These are phyloP conservation scores for Oreochromis spilurus DNA, from an alignment of 2,113 vertebrate genomes.

Conservation along the genomic window DNA sequence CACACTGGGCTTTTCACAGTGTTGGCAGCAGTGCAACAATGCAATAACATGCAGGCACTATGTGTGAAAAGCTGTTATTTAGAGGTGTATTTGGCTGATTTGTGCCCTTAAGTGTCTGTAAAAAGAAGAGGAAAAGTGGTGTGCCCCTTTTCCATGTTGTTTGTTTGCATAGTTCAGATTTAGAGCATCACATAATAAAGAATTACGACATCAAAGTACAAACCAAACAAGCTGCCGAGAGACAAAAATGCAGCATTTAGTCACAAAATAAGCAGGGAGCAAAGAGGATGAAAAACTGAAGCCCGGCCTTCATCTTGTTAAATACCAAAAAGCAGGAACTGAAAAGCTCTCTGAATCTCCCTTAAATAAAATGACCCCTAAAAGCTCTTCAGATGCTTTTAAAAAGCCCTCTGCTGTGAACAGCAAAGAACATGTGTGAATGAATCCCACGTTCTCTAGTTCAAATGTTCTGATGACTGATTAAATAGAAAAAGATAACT, in stretches of 20 bases:
- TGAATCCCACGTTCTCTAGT: not conserved
- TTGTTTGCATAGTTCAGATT: not conserved
- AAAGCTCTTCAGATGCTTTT: slow-evolving; percentile 18
- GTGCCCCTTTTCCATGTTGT: not conserved
- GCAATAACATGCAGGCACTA: not conserved
- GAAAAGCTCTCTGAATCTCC: not conserved
- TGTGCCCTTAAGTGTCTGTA: not conserved
- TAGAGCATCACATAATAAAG: not conserved
- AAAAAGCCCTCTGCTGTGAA: not conserved
- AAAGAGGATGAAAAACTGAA: not conserved
- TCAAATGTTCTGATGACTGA: not conserved
- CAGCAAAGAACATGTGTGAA: slow-evolving; percentile 12
- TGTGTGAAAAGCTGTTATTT: not conserved
- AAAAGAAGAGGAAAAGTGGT: not conserved
- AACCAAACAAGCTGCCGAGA: not conserved
- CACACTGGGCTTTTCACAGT: not conserved
- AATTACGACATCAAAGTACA: not conserved
- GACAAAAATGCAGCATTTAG: not conserved
- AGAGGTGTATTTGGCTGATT: not conserved
- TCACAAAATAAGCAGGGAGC: not conserved
- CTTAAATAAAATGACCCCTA: slow-evolving; percentile 16
- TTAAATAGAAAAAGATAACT: not conserved
- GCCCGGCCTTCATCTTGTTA: not conserved
- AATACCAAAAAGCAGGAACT: slow-evolving; percentile 4
- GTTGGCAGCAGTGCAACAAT: not conserved